Evolutionary conservation across 2,113 vertebrate genomes (phyloP).

Genomic region (Pithys albifrons): DNA sequence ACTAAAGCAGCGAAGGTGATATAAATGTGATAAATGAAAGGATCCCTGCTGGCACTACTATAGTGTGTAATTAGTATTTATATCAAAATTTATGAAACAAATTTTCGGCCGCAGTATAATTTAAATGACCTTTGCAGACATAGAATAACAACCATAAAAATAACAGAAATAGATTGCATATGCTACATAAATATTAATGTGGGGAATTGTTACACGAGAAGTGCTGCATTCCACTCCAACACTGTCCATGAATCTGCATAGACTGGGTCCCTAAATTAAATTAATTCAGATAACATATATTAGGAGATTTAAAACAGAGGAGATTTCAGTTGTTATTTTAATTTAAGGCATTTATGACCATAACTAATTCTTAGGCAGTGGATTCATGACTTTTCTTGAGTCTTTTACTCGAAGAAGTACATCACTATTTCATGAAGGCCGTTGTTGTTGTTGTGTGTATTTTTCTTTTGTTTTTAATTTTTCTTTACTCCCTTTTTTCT

Average conservation of each 20-base stretch:
- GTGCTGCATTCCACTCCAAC: constrained; percentile 48
- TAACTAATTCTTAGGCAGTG: constrained; percentile 73
- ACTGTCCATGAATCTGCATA: constrained; percentile 71
- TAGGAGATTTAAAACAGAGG: constrained; percentile 74
- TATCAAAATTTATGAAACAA: constrained; percentile 84
- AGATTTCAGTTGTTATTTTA: constrained; percentile 72
- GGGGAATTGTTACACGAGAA: constrained; percentile 67
- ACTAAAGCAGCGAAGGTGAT: constrained; percentile 70
- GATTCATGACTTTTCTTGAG: constrained; percentile 67
- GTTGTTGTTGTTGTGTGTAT: constrained; percentile 4
- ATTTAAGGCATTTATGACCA: constrained; percentile 75
- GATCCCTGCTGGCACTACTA: constrained; percentile 80
- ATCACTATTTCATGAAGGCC: constrained; percentile 11
- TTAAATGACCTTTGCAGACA: constrained; percentile 82
- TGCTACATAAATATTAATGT: constrained; percentile 80
- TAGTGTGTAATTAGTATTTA: constrained; percentile 84
- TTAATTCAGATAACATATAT: constrained; percentile 65
- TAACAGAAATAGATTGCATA: constrained; percentile 78
- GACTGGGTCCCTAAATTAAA: constrained; percentile 70
- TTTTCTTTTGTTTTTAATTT: background rate
- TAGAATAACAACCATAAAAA: constrained; percentile 83
- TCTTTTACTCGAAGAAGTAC: constrained; percentile 32
- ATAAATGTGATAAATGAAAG: constrained; percentile 82
- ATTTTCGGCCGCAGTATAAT: constrained; percentile 81
- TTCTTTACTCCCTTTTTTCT: background rate